These are phyloP conservation scores for Notodonta dromedarius DNA, from an alignment of 2,888 invertebrate species.

Conservation along the genomic window DNA sequence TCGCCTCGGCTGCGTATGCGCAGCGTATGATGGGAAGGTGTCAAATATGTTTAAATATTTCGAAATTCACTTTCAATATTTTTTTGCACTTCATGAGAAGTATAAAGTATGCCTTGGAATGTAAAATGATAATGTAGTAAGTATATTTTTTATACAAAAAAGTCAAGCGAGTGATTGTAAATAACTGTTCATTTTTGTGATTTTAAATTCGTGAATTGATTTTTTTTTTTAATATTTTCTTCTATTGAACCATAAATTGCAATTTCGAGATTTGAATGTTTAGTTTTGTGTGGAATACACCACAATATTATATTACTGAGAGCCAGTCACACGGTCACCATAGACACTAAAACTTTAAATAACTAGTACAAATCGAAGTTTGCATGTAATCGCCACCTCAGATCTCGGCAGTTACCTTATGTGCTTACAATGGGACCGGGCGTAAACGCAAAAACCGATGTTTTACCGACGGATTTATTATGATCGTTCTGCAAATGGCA, in stretches of 20 bases:
- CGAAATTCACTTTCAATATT: slow-evolving; percentile 25
- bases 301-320: no score
- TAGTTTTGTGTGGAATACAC: no score
- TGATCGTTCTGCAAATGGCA: slow-evolving; percentile 44
- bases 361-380: no score
- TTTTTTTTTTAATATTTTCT: not conserved
- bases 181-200: not conserved
- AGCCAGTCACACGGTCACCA: no score
- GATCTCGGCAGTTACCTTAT: slow-evolving; percentile 15
- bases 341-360: no score
- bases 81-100: not conserved
- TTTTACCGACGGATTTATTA: slow-evolving; percentile 47
- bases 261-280: no score
- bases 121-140: not conserved
- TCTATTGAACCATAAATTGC: no score
- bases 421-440: slow-evolving; percentile 19
- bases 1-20: slow-evolving; percentile 20
- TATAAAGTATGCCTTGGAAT: not conserved
- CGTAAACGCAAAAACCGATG: slow-evolving; percentile 21
- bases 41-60: slow-evolving; percentile 52
- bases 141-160: not conserved
- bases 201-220: not conserved
- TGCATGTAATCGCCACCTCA: not conserved
- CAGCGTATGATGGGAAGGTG: slow-evolving; percentile 56
- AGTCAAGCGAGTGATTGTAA: no score